Evolutionary conservation across 2,888 invertebrate species (phyloP).

Genomic region (Cephus runcator): DNA sequence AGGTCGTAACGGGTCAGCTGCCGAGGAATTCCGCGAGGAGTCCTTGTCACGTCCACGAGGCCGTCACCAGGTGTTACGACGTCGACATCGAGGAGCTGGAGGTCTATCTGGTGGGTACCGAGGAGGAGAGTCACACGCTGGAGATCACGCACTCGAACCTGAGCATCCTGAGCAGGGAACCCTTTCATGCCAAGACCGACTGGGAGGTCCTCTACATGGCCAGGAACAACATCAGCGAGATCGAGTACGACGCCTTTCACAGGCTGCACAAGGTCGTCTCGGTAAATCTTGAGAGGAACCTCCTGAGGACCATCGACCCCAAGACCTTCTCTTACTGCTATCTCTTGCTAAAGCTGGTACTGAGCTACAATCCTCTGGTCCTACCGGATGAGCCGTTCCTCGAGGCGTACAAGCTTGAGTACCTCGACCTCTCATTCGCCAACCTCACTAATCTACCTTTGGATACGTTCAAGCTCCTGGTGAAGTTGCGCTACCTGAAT

Average conservation of each 20-base stretch:
- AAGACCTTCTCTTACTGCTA: constrained; percentile 19
- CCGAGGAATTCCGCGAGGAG: not conserved
- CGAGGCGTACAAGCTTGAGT: constrained; percentile 16
- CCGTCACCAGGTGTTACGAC: constrained; percentile 20
- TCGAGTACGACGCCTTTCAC: constrained; percentile 14
- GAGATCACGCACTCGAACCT: constrained; percentile 20
- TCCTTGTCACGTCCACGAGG: constrained; percentile 15
- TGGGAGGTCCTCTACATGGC: constrained; percentile 21
- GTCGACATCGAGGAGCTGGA: constrained; percentile 14
- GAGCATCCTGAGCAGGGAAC: constrained; percentile 9
- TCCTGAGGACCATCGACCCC: constrained; percentile 9
- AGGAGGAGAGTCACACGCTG: constrained; percentile 16
- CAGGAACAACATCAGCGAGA: constrained; percentile 12
- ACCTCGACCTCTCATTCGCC: constrained; percentile 19
- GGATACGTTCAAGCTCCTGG: constrained; percentile 10
- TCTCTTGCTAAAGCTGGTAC: constrained; percentile 15
- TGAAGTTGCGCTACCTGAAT: constrained; percentile 17
- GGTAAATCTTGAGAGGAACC: constrained; percentile 17
- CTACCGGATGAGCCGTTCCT: constrained; percentile 13
- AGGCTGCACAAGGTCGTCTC: constrained; percentile 14
- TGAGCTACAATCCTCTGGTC: constrained; percentile 14
- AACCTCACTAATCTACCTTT: constrained; percentile 14
- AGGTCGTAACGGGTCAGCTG: not conserved
- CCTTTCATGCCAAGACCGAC: constrained; percentile 11
- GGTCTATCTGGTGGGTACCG: not conserved